These are phyloP conservation scores for Cichlasoma orientale DNA, from an alignment of 2,797 vertebrate genomes.

Conservation along the genomic window DNA sequence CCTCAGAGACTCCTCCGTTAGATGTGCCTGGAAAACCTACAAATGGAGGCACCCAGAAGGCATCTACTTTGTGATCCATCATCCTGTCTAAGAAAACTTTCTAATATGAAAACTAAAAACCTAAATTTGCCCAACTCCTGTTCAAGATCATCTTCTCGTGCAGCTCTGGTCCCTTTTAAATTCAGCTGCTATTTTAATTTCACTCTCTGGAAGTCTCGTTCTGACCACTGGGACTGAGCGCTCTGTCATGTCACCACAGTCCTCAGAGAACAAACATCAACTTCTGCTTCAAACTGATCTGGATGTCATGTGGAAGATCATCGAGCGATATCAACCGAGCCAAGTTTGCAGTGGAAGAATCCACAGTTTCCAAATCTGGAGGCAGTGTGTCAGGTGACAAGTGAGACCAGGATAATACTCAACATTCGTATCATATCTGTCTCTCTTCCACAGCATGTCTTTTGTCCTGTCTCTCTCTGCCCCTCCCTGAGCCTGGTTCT, in stretches of 20 bases:
- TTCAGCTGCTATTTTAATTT: too few species aligned
- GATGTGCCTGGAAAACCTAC: background rate
- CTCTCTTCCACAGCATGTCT: too few species aligned
- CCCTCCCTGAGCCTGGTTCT: too few species aligned
- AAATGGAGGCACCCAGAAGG: background rate
- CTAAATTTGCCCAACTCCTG: background rate
- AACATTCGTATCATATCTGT: background rate
- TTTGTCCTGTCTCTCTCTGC: too few species aligned
- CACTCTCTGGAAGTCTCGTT: too few species aligned
- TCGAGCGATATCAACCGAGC: background rate
- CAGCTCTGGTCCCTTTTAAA: background rate
- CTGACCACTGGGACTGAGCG: too few species aligned
- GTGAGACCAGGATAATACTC: background rate
- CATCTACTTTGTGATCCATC: background rate
- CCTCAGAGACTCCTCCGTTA: background rate
- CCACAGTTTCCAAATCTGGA: background rate
- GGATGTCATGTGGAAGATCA: background rate
- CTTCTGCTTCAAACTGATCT: background rate
- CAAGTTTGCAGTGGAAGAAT: background rate
- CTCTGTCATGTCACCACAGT: background rate
- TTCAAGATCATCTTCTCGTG: background rate
- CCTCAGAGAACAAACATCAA: background rate
- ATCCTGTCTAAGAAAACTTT: background rate
- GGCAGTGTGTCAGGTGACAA: background rate
- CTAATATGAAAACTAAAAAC: background rate